phyloP scores from a whole-genome alignment of 2,888 invertebrate species.

The Dioctria linearis region DNA sequence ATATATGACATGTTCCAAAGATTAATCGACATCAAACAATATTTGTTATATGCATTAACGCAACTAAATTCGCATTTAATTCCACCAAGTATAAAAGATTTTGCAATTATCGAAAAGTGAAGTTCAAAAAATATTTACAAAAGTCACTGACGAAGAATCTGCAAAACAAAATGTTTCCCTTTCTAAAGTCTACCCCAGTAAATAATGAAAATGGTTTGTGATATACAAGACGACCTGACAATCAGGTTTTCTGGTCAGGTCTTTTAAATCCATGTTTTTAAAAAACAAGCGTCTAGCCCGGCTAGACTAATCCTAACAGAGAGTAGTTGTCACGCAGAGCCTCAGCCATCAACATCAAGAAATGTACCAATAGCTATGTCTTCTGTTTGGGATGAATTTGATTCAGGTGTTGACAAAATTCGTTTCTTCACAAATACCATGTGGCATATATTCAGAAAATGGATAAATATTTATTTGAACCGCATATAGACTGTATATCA shows the following conservation, averaged over 20 bases:
- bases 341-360: conserved; percentile 8
- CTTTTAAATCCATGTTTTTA: not conserved
- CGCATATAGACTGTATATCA: not conserved
- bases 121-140: conserved; percentile 60
- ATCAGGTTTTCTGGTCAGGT: not conserved
- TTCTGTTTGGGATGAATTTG: not conserved
- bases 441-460: too few relatives aligned
- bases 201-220: not conserved
- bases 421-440: not conserved
- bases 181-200: conserved; percentile 59
- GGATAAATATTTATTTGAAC: not conserved
- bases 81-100: conserved; percentile 59
- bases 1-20: conserved; percentile 61
- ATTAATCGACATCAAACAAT: conserved; percentile 55
- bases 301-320: too few relatives aligned
- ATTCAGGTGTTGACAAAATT: not conserved
- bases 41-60: not conserved
- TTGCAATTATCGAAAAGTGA: conserved; percentile 44
- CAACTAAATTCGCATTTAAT: not conserved
- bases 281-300: not conserved
- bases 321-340: too few relatives aligned
- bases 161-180: conserved; percentile 62
- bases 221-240: not conserved
- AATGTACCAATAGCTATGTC: not conserved
- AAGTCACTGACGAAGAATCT: conserved; percentile 60